Conservation (phyloP, 2,888 invertebrate species). For the Megamerina dolium region DNA sequence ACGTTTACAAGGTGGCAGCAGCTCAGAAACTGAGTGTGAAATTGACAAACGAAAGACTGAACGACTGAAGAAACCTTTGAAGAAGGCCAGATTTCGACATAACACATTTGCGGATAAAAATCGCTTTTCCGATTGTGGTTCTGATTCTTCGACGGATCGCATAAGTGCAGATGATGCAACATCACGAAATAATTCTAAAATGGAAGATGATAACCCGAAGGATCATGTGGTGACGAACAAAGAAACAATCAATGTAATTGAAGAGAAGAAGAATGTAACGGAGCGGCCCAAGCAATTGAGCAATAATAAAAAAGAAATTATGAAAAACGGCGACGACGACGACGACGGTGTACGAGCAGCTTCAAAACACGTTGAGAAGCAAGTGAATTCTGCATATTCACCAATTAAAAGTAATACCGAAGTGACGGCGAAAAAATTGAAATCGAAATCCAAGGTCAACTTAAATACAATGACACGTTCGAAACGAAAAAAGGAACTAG, state of each 20-base stretch:
- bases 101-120: constrained; percentile 16
- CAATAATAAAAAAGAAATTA: background rate
- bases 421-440: constrained; percentile 8
- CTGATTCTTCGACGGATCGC: constrained; percentile 21
- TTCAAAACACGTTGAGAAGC: background rate
- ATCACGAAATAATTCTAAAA: constrained; percentile 5
- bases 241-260: background rate
- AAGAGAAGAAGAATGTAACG: constrained; percentile 4
- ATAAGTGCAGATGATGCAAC: constrained; percentile 9
- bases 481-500: constrained; percentile 43
- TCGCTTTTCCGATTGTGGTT: constrained; percentile 27
- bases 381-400: background rate
- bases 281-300: background rate
- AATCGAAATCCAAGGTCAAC: constrained; percentile 22
- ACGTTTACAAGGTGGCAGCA: constrained; percentile 48
- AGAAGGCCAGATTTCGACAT: constrained; percentile 22
- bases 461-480: constrained; percentile 49
- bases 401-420: constrained; percentile 7
- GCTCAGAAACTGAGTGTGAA: constrained; percentile 51
- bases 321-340: background rate
- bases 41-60: constrained; percentile 34
- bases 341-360: constrained; percentile 1
- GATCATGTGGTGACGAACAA: background rate
- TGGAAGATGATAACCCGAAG: constrained; percentile 1
- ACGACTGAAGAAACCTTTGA: constrained; percentile 37